Base-by-base conservation (phyloP, 2,113 vertebrate genomes). In the human (Homo sapiens) region DNA sequence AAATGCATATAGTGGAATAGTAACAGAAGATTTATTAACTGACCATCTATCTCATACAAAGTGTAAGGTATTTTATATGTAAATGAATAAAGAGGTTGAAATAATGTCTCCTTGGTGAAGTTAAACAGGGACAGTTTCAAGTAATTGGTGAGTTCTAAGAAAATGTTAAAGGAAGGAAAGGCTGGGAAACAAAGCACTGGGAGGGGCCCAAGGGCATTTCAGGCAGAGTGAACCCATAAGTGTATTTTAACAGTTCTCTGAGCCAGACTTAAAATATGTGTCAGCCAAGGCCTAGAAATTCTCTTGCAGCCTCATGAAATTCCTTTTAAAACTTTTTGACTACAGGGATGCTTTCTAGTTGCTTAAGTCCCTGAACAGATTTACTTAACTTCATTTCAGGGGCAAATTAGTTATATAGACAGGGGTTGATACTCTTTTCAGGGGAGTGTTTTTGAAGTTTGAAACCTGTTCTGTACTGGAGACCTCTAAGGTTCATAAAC, bases 321-420 rank as follows among this genome's bases (percentile, higher is more conserved):
- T 87, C 83, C 50, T 92, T 93, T 89, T 57, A 87, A 90, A 97
- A 48, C 50, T 97, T 93, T 25, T 93, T 95, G 73, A 89, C 61
- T 94, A 76, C 50, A 87, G 75, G 79, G 75, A 90, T n/a, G 40
- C 55, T 81, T 95, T 97, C 93, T 95, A 82, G 83, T 95, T 92
- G 66, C 55, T 93, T 76, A 90, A 94, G 89, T 92, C 80, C 85
- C 93, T 93, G 64, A 90, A 87, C 76, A 78, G 81, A 96, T 96
- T 92, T 86, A 83, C 79, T 87, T 92, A 93, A 93, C 64, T 97
- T 87, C 80, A 90, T 97, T 97, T 94, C 90, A 85, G 88, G 38
- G 68, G 45, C 18, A 83, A 96, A 59, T 96, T 83, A 76, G 25
- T 89, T 79, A 14, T 92, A 45, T 88, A 83, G 97, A 86, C 66